Base-by-base conservation (phyloP, 2,113 vertebrate genomes). In the Ictidomys tridecemlineatus region DNA sequence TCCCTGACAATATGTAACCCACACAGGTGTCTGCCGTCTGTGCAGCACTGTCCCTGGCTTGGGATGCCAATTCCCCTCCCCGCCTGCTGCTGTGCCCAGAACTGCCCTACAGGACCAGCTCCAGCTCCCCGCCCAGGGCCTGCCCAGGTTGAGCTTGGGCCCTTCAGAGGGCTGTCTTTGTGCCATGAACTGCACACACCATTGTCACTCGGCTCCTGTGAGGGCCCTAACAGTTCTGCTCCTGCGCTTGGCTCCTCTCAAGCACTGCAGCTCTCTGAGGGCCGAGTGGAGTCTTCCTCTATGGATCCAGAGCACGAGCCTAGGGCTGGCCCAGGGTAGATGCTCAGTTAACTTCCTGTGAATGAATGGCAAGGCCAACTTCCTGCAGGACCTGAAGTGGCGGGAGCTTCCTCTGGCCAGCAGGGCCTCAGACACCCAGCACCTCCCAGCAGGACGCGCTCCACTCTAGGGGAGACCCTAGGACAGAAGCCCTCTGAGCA, bases 161-260 rank as follows among this genome's bases (percentile, higher is more conserved):
- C 7, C 0, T 70, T 65, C 67, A 37, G 12, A 13, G 0, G 8
- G 42, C 20, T 2, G 13, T 18, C 45, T 45, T 58, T 0, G 58
- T 5, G 56, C 37, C 3, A 1, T 0, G 1, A 4, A 2, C 45
- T 14, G 45, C n/a, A 82, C 37, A 37, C 56, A 58, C 20, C 5
- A 0, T 48, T 17, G 3, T 1, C 30, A 32, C 8, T 53, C 14
- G 45, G 58, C 24, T 51, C 28, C 22, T 67, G 5, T 32, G 4
- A 5, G 0, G 4, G 32, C 61, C 28, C 72, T 26, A 65, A 67
- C 61, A 4, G 17, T 30, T 51, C 34, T 51, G 42, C 39, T 51
- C 4, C 24, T 0, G 7, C 11, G 61, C 53, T 42, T 9, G 30
- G n/a, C 77, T 95, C 84, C 88, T 92, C 51, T n/a, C 32, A 37